These are phyloP conservation scores for Cotesia chilonis DNA, from an alignment of 1,140 invertebrate genomes.

Conservation along the genomic window DNA sequence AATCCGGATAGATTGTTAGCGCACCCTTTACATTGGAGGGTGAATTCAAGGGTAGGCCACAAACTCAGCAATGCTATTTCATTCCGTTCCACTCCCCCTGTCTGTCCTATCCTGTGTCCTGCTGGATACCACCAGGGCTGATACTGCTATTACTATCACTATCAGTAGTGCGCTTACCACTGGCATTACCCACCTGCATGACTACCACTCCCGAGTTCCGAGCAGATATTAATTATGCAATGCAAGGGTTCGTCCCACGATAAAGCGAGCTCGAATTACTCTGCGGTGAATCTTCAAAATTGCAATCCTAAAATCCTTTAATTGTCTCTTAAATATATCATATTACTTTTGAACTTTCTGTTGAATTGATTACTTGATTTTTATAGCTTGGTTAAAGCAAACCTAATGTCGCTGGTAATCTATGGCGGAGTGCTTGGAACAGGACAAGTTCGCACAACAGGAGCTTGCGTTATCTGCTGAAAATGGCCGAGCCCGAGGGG, in stretches of 20 bases:
- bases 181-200: not conserved
- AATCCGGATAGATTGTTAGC: too few species aligned
- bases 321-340: conserved; percentile 2
- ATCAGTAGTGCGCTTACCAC: not conserved
- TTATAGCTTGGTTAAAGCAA: too few species aligned
- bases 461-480: conserved; percentile 40
- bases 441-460: not conserved
- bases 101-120: not conserved
- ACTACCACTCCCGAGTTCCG: not conserved
- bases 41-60: too few species aligned
- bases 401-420: too few species aligned
- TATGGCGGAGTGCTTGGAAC: too few species aligned
- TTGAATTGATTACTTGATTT: too few species aligned
- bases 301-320: conserved; percentile 9
- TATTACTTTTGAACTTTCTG: too few species aligned
- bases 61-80: too few species aligned
- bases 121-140: not conserved
- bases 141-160: too few species aligned
- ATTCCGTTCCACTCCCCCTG: too few species aligned
- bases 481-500: conserved; percentile 39
- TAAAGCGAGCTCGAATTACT: conserved; percentile 24
- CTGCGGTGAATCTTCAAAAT: not conserved
- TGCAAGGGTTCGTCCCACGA: conserved; percentile 29
- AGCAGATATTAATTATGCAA: conserved; percentile 42
- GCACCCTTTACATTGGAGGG: too few species aligned